Evolutionary conservation across 64 coral and sea anemone genomes (phyloP).

Genomic region (Astreopora myriophthalma): DNA sequence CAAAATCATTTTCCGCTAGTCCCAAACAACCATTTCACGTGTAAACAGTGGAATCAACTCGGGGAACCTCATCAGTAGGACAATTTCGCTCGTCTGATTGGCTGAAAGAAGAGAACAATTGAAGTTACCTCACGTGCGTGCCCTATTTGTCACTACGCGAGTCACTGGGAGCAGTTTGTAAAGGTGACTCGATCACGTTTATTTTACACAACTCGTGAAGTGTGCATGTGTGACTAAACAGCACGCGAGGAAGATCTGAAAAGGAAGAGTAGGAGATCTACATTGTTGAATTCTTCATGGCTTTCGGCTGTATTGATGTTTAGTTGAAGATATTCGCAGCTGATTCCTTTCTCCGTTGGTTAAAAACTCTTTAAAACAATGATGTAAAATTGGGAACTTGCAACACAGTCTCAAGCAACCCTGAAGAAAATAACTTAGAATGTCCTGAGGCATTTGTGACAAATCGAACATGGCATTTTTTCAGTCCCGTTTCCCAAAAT

Average conservation of each 20-base stretch:
- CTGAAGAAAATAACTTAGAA: too few relatives aligned
- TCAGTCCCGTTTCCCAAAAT: too few relatives aligned
- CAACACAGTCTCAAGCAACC: too few relatives aligned
- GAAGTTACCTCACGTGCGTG: background rate
- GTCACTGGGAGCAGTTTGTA: background rate
- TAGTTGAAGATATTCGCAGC: too few relatives aligned
- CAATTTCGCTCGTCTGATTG: background rate
- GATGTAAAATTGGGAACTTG: too few relatives aligned
- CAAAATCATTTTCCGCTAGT: background rate
- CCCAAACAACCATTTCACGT: constrained; percentile 5
- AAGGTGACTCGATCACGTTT: constrained; percentile 49
- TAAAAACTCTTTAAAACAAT: too few relatives aligned
- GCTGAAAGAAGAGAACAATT: background rate
- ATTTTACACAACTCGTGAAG: background rate
- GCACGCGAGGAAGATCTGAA: background rate
- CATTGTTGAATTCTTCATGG: too few relatives aligned
- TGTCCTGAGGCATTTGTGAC: too few relatives aligned
- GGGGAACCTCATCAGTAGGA: background rate
- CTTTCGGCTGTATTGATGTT: too few relatives aligned
- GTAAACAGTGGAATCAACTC: background rate
- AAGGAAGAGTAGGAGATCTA: background rate
- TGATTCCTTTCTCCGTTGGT: too few relatives aligned
- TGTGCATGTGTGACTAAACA: background rate
- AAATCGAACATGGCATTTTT: too few relatives aligned
- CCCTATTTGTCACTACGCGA: background rate